A percentile compares a stretch with the other conserved stretches of the same genome.
These are phyloP conservation scores for Pseudomyrmex dendroicus DNA, from an alignment of 1,140 invertebrate genomes.

Conservation along the genomic window DNA sequence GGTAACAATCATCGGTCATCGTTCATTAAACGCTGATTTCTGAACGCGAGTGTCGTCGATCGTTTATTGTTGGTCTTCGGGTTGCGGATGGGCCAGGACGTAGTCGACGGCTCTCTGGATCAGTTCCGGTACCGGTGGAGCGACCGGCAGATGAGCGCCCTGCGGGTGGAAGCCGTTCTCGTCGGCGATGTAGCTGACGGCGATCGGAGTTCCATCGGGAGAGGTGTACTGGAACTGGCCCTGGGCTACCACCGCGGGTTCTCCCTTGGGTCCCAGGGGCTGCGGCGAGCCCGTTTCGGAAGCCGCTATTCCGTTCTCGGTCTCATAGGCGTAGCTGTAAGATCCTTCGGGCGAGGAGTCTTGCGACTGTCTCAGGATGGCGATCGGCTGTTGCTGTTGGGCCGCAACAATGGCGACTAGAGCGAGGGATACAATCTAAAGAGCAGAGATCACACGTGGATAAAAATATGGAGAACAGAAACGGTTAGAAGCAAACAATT, in stretches of 20 bases:
- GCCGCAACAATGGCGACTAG: constrained; percentile 71
- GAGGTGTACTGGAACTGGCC: constrained; percentile 86
- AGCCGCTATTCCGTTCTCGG: constrained; percentile 87
- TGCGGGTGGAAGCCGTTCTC: constrained; percentile 86
- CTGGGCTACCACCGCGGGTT: constrained; percentile 83
- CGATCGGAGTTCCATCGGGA: constrained; percentile 85
- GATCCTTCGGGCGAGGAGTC: constrained; percentile 80
- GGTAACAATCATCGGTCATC: too few relatives aligned
- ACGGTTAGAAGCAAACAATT: too few relatives aligned
- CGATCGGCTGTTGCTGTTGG: constrained; percentile 67
- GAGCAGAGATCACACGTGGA: constrained; percentile 41
- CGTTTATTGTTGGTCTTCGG: constrained; percentile 47
- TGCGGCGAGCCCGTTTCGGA: constrained; percentile 86
- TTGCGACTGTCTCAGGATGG: constrained; percentile 79
- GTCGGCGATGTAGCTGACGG: constrained; percentile 86
- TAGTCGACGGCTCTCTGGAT: constrained; percentile 83
- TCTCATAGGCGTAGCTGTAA: constrained; percentile 86
- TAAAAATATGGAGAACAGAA: too few relatives aligned
- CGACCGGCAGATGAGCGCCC: constrained; percentile 85
- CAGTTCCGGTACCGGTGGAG: constrained; percentile 82
- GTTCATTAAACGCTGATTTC: too few relatives aligned
- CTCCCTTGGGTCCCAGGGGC: constrained; percentile 84
- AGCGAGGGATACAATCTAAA: constrained; percentile 77
- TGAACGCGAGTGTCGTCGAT: not conserved
- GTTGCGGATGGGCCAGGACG: constrained; percentile 78